phyloP scores from a whole-genome alignment of 2,113 vertebrate species.

The Oncorhynchus clarkii region DNA sequence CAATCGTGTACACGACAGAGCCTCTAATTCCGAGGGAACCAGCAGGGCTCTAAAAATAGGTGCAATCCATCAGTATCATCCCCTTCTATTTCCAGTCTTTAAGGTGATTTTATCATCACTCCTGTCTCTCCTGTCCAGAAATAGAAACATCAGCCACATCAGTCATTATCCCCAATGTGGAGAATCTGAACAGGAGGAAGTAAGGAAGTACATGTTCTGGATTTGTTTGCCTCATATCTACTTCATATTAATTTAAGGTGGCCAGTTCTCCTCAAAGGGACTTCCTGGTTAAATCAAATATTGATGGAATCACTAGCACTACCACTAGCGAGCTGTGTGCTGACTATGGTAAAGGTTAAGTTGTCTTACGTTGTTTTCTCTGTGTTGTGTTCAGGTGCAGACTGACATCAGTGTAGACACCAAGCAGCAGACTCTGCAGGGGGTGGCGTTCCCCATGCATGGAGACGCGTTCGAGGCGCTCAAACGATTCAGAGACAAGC shows the following conservation, averaged over 20 bases:
- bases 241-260: too few relatives aligned
- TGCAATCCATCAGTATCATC: slow-evolving; percentile 59
- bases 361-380: too few relatives aligned
- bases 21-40: slow-evolving; percentile 49
- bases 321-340: too few relatives aligned
- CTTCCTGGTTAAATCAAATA: too few relatives aligned
- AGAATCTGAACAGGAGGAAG: background rate
- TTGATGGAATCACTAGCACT: too few relatives aligned
- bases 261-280: too few relatives aligned
- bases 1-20: slow-evolving; percentile 42
- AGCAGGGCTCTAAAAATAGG: slow-evolving; percentile 55
- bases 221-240: too few relatives aligned
- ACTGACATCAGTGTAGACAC: slow-evolving; percentile 88
- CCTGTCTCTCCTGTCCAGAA: slow-evolving; percentile 4
- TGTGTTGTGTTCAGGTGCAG: slow-evolving; percentile 76
- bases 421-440: slow-evolving; percentile 93
- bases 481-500: slow-evolving; percentile 81
- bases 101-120: slow-evolving; percentile 38
- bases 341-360: too few relatives aligned
- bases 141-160: slow-evolving; percentile 26
- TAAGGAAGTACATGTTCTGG: too few relatives aligned
- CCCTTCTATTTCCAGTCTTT: slow-evolving; percentile 39
- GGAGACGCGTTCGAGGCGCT: slow-evolving; percentile 85
- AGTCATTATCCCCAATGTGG: slow-evolving; percentile 22
- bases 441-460: slow-evolving; percentile 91